A percentile compares a stretch with the other conserved stretches of the same genome.
Evolutionary conservation across 2,888 invertebrate species (phyloP).

Genomic region (Eupithecia vulgata): DNA sequence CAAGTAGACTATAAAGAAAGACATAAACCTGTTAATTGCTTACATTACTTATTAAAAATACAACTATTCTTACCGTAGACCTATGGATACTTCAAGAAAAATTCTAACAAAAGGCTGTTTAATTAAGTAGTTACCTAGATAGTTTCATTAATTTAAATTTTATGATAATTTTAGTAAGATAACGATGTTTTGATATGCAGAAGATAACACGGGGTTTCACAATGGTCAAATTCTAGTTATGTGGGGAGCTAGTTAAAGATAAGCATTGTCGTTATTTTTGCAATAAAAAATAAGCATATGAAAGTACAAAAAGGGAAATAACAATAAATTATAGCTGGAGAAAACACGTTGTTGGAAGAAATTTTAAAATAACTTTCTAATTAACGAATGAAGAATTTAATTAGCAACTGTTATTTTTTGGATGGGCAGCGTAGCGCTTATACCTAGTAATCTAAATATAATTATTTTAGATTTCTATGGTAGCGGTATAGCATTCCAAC

Average conservation of each 20-base stretch:
- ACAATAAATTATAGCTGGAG: constrained; percentile 32
- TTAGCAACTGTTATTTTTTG: constrained; percentile 9
- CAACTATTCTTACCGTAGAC: constrained; percentile 53
- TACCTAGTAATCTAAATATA: not conserved
- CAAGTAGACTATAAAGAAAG: constrained; percentile 67
- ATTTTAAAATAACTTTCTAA: constrained; percentile 27
- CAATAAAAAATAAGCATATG: constrained; percentile 39
- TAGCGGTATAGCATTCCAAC: not conserved
- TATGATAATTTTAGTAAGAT: constrained; percentile 52
- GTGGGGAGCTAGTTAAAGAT: constrained; percentile 39
- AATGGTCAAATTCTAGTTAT: constrained; percentile 49
- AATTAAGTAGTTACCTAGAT: constrained; percentile 53
- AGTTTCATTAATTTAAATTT: constrained; percentile 54
- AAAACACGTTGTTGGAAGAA: constrained; percentile 27
- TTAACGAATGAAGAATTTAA: constrained; percentile 16
- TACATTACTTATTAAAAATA: constrained; percentile 61
- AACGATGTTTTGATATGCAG: constrained; percentile 47
- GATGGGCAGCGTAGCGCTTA: not conserved
- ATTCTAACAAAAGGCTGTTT: constrained; percentile 49
- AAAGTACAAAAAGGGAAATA: constrained; percentile 35
- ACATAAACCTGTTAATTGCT: constrained; percentile 67
- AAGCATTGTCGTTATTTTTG: constrained; percentile 40
- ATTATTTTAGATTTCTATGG: no score
- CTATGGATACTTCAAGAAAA: constrained; percentile 48
- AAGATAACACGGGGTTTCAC: constrained; percentile 50